Evolutionary conservation across 2,797 vertebrate species (phyloP).

Genomic region (Enteromius radiatus): DNA sequence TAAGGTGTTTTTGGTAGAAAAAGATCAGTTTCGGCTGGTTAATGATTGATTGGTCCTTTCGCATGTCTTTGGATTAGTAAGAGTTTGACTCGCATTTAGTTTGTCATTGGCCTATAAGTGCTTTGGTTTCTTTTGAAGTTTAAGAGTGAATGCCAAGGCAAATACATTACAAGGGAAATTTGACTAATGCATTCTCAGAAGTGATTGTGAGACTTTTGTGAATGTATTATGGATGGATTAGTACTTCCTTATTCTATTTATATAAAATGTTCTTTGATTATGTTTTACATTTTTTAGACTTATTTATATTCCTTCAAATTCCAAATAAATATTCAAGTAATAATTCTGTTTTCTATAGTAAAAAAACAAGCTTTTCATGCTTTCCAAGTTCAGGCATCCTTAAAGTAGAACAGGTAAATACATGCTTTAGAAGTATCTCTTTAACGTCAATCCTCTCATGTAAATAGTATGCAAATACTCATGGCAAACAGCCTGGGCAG

Average conservation of each 20-base stretch:
- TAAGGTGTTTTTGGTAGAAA: slow-evolving; percentile 60
- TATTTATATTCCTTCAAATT: not conserved
- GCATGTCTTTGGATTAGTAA: not conserved
- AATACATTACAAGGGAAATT: not conserved
- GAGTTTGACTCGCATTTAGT: not conserved
- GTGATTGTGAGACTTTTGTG: not conserved
- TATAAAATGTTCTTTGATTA: not conserved
- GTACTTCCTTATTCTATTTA: not conserved
- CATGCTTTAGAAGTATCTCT: slow-evolving; percentile 58
- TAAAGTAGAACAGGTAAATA: slow-evolving; percentile 34
- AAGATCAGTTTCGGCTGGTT: not conserved
- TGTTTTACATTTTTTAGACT: not conserved
- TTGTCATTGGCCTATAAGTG: not conserved
- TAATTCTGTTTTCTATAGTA: not conserved
- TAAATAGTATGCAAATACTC: slow-evolving; percentile 78
- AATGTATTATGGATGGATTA: not conserved
- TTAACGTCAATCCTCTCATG: slow-evolving; percentile 64
- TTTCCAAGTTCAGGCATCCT: not conserved
- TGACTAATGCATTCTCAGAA: not conserved
- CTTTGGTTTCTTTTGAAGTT: not conserved
- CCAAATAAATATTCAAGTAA: not conserved
- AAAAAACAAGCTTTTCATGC: not conserved
- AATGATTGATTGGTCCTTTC: slow-evolving; percentile 2
- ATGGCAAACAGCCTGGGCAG: slow-evolving; percentile 64
- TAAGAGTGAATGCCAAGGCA: not conserved